Conservation (phyloP, 2,888 invertebrate species). For the Stenotaenia linearis region DNA sequence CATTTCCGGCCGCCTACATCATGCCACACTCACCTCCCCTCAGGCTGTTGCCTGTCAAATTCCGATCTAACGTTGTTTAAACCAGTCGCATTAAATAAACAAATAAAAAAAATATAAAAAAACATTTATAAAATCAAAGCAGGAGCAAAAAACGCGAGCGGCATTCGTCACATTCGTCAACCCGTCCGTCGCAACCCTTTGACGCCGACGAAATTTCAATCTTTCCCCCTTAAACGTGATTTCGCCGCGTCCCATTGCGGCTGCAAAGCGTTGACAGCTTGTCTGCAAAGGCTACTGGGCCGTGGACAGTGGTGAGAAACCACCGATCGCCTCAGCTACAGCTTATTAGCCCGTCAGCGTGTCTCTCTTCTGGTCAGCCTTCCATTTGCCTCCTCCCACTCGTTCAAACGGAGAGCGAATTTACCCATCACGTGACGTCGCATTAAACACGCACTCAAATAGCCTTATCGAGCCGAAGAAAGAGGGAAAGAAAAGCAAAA, state of each 20-base stretch:
- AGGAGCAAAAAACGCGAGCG: too few species aligned
- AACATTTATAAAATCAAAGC: too few species aligned
- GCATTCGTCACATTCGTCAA: too few species aligned
- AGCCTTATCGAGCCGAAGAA: neutral
- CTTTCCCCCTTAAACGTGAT: neutral
- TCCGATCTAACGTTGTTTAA: neutral
- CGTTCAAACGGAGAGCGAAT: neutral
- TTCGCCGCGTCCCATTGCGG: neutral
- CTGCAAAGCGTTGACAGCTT: neutral
- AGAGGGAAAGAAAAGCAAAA: neutral
- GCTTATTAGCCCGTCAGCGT: neutral
- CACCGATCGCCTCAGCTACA: neutral
- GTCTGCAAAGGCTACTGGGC: neutral
- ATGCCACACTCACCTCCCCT: neutral
- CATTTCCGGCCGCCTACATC: conserved; percentile 21
- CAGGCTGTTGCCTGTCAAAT: neutral
- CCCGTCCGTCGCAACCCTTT: neutral
- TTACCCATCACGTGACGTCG: neutral
- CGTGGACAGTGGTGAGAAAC: neutral
- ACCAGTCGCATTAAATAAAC: too few species aligned
- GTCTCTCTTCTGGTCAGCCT: neutral
- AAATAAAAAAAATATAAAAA: too few species aligned
- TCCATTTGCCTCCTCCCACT: neutral
- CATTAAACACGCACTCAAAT: neutral
- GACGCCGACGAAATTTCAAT: neutral